Base-by-base conservation (phyloP, 2,113 vertebrate genomes). In the Sakesphorus luctuosus region DNA sequence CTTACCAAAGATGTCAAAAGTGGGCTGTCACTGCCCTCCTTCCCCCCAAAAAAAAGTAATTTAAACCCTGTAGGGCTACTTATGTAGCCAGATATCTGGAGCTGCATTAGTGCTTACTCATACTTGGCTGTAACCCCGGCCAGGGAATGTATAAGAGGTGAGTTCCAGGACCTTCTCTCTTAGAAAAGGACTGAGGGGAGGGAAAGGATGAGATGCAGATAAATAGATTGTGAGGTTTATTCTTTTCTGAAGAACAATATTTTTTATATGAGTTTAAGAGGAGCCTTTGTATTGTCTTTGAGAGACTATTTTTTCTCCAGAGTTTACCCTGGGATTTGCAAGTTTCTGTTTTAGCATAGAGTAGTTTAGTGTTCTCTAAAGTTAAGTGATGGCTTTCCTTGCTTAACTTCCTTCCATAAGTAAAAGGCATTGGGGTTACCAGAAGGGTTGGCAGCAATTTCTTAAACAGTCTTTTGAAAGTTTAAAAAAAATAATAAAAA, bases 341-440 rank as follows among this genome's bases (percentile, higher is more conserved):
- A 91, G 35, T 58, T 84, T 89, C 56, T 92, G 10, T 29, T 72
- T 31, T 31, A 75, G 76, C 52, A 61, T 56, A 84, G 65, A 93
- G 59, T 46, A 65, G 52, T 13, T 74, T 62, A 49, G 66, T 98
- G 74, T 98, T 98, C 36, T 96, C 87, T 98, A 96, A 92, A 98
- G 96, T 72, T 91, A 97, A 17, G 97, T 97, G 40, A 97, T 98
- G 83, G 97, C 97, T 96, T 97, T 98, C 31, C 49, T 80, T 81
- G 40, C 65, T 90, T 74, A 92, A 68, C 87, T 95, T 97, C 87
- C 87, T 94, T 88, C 91, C 91, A 77, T 44, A 65, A 94, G 82
- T 79, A 78, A 92, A 93, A 86, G 17, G 25, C 44, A 62, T 38
- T 28, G 63, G 65, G 73, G 68, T 95, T 96, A 94, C 83, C 76